Evolutionary conservation across 2,888 invertebrate genomes (phyloP).

Genomic region (Teleiodes luculella): DNA sequence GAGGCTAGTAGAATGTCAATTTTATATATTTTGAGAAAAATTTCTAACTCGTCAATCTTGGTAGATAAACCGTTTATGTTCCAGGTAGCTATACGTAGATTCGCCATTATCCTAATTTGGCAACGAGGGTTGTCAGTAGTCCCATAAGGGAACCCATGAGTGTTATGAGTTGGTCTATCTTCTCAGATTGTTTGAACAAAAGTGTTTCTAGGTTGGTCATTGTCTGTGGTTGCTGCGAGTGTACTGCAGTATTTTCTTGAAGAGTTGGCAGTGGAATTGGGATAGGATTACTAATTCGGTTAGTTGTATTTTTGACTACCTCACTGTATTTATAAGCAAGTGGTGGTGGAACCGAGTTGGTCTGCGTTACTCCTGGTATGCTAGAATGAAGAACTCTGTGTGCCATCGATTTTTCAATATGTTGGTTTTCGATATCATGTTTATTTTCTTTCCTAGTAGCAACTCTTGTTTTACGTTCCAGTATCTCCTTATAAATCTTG

Average conservation of each 20-base stretch:
- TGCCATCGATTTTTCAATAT: background rate
- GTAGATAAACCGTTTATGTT: slow-evolving; percentile 32
- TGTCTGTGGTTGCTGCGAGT: background rate
- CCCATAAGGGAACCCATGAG: slow-evolving; percentile 14
- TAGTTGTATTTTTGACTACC: background rate
- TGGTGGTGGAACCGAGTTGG: too few relatives aligned
- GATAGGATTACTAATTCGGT: background rate
- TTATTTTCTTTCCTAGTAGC: slow-evolving; percentile 5
- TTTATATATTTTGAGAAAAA: too few relatives aligned
- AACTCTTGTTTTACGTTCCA: too few relatives aligned
- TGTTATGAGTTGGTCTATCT: slow-evolving; percentile 15
- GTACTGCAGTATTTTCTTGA: background rate
- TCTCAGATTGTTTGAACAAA: slow-evolving; percentile 14
- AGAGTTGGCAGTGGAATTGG: background rate
- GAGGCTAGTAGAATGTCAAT: too few relatives aligned
- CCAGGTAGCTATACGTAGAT: slow-evolving; percentile 23
- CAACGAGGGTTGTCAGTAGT: background rate
- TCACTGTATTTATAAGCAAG: too few relatives aligned
- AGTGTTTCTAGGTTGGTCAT: slow-evolving; percentile 3
- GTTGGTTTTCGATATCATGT: background rate
- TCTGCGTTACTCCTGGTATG: too few relatives aligned
- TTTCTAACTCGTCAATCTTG: too few relatives aligned
- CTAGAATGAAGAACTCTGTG: too few relatives aligned
- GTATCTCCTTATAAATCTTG: slow-evolving; percentile 23
- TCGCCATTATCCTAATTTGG: slow-evolving; percentile 7